phyloP scores from a whole-genome alignment of 1,140 invertebrate genomes.

The Branchinecta lindahli region DNA sequence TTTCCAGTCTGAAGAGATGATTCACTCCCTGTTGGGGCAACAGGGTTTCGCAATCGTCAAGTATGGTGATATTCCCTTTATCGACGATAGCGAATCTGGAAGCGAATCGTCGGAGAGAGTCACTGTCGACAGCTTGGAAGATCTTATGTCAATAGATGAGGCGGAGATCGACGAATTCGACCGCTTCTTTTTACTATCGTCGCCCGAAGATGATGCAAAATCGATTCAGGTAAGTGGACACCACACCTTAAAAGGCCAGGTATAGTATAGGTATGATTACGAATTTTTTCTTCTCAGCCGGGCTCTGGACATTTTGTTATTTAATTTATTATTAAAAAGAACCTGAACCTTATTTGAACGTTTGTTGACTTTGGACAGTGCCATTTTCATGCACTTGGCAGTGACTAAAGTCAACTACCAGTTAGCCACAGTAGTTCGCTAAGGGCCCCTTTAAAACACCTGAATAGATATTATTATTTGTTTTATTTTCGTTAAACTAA shows the following conservation, averaged over 20 bases:
- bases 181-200: neutral
- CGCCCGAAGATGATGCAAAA: neutral
- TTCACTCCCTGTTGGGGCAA: neutral
- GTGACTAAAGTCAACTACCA: no score
- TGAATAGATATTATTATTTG: no score
- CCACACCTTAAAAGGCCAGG: neutral
- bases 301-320: no score
- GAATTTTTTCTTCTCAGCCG: no score
- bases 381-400: no score
- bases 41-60: neutral
- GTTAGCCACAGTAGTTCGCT: no score
- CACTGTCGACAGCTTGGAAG: neutral
- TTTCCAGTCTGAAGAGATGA: neutral
- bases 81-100: neutral
- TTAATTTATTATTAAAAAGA: no score
- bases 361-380: no score
- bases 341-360: no score
- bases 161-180: neutral
- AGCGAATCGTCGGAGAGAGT: neutral
- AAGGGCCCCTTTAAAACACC: no score
- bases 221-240: neutral
- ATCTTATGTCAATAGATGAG: neutral
- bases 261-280: neutral
- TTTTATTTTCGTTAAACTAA: no score
- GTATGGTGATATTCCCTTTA: neutral